Base-by-base conservation (phyloP, 2,888 invertebrate genomes). In the Conus canariensis region DNA sequence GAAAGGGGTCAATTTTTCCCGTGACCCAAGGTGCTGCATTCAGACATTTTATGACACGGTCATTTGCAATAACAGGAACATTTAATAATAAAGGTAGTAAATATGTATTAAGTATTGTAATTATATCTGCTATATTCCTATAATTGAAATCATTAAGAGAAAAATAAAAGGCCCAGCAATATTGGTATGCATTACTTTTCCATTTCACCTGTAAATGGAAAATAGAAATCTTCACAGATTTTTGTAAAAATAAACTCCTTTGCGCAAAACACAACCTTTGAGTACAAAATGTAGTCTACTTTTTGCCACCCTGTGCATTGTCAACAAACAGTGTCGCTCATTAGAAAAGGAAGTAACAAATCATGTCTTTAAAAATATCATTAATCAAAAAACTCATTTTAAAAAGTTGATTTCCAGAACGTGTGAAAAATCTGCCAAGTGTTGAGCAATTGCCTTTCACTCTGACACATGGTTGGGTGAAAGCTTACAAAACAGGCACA, bases 1-100 rank as follows among this genome's bases (percentile, higher is more conserved):
- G 80, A 80, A 80, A 45, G 80, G 80, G 80, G 80, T 80, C 80
- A 14, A 30, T 45, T 80, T 80, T 45, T 16, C 14, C 30, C 14
- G 30, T 45, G 80, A 80, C 80, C 80, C 80, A 80, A 80, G 80
- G 80, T 45, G 80, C 80, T 80, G 80, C 80, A 80, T 80, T 80
- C 45, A 80, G 80, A 80, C 80, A 80, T 80, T 74, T 74, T 22
- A 80, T 80, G 80, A 80, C 30, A 45, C 70, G 25, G 12, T 16
- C 30, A 80, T 45, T 14, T 19, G 19, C 30, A 80, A 45, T 80
- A 80, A 80, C 80, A 80, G 30, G 45, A 80, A 80, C 80, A 45
- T 45, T 80, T 80, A 14, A 45, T 45, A 77, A 45, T 80, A 80
- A 10, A 16, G 10, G 60, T 64, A 64, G 16, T 64, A 10, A 64